Evolutionary conservation across 2,888 invertebrate genomes (phyloP), one percentile per base, ranked within the genome.

Genomic region (Tipula lateralis): DNA sequence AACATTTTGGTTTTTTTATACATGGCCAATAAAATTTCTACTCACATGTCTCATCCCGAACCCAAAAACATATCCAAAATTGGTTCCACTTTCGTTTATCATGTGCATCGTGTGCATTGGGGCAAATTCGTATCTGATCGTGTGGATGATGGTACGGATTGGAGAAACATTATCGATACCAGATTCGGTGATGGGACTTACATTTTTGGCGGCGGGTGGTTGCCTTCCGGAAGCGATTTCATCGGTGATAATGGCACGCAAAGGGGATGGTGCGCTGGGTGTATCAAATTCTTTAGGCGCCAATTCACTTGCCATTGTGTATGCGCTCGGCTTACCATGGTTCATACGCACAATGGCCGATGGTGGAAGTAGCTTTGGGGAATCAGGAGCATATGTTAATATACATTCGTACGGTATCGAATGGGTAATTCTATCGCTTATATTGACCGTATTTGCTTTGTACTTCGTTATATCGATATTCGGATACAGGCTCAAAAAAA

Each of bases 281-380:
- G 95, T 97, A 29, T 96, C 96, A 6, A 97, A 97, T 87, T 95
- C 96, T 0, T 89, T 97, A 9, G 97, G 97, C 0, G 96, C 96
- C 0, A 97, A 97, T 88, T 96, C 96, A 0, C 91, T 97, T 88
- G 96, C 96, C 85, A 96, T 97, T 85, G 90, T 97, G 1, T 92
- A 96, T 84, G 96, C 96, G 1, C 90, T 97, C 80, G 96, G 96
- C 1, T 88, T 96, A 29, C 97, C 97, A 0, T 97, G 97, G 97
- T 93, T 96, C 84, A 94, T 96, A 86, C 95, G 93, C 88, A 94
- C 94, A 2, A 89, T 90, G n/a, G 85, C 85, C 13, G 30, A 84
- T 30, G 30, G 30, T 30, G 44, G 50, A 1, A 29, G 29, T 29
- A 30, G 30, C 30, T 5, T 4, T 1, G 29, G 86, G 0, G 24